A percentile compares a stretch with the other conserved stretches of the same genome.
Evolutionary conservation across 2,888 invertebrate genomes (phyloP).

Genomic region (Aphodius granarius): DNA sequence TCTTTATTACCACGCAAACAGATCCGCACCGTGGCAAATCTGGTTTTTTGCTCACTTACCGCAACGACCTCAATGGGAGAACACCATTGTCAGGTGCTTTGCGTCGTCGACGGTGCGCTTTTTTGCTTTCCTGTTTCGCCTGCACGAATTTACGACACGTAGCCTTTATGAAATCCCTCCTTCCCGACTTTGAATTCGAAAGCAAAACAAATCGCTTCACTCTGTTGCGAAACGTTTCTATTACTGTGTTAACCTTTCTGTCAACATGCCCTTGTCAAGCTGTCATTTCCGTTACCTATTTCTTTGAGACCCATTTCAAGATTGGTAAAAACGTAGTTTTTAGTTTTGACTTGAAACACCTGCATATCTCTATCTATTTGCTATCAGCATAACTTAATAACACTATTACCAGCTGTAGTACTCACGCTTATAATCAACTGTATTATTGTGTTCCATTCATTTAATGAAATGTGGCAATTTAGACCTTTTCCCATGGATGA

Average conservation of each 20-base stretch:
- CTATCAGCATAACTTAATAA: background rate
- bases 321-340: background rate
- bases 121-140: conserved; percentile 15
- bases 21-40: conserved; percentile 28
- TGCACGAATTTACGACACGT: background rate
- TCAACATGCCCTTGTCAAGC: background rate
- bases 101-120: background rate
- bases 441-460: background rate
- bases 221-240: background rate
- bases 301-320: background rate
- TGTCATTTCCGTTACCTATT: background rate
- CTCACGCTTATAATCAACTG: too few species aligned
- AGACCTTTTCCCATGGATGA: background rate
- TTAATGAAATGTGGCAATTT: background rate
- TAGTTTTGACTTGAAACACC: too few species aligned
- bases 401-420: background rate
- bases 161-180: background rate
- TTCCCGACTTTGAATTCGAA: background rate
- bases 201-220: background rate
- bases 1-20: conserved; percentile 30
- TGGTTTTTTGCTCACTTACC: conserved; percentile 30
- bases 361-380: too few species aligned
- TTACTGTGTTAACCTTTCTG: background rate
- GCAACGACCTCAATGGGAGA: conserved; percentile 24
- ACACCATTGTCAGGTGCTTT: conserved; percentile 23